Percentiles rank a stretch among this genome's conserved stretches.
phyloP scores from a whole-genome alignment of 2,113 vertebrate species.

The Rhabdomys dilectus region DNA sequence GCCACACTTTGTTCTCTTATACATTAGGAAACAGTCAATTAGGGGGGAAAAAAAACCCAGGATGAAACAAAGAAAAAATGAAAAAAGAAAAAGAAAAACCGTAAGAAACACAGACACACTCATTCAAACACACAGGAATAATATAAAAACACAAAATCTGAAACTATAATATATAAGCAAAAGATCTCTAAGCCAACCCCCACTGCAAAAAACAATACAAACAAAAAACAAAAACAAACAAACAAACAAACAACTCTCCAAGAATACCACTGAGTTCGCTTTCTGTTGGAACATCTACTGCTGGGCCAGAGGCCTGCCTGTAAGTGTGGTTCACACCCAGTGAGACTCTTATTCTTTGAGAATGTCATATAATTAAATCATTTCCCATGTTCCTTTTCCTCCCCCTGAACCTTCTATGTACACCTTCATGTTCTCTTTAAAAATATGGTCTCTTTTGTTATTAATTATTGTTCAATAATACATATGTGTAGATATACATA shows the following conservation, averaged over 20 bases:
- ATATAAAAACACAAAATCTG: neutral
- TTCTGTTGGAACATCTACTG: neutral
- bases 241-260: neutral
- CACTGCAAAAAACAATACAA: too few relatives aligned
- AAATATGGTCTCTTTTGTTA: neutral
- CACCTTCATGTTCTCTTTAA: neutral
- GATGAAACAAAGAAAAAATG: neutral
- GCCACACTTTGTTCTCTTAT: accelerated
- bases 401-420: too few relatives aligned
- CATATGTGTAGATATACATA: too few relatives aligned
- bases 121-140: neutral
- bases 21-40: neutral
- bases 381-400: neutral
- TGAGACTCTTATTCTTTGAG: neutral
- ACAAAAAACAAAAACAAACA: too few relatives aligned
- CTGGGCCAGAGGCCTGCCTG: accelerated
- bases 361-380: neutral
- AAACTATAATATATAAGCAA: neutral
- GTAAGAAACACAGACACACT: neutral
- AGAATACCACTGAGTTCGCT: too few relatives aligned
- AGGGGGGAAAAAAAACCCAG: accelerated
- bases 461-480: too few relatives aligned
- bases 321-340: neutral
- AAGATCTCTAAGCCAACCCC: neutral
- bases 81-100: neutral